Conservation (phyloP, 2,888 invertebrate species). For the Heliconius charithonia region DNA sequence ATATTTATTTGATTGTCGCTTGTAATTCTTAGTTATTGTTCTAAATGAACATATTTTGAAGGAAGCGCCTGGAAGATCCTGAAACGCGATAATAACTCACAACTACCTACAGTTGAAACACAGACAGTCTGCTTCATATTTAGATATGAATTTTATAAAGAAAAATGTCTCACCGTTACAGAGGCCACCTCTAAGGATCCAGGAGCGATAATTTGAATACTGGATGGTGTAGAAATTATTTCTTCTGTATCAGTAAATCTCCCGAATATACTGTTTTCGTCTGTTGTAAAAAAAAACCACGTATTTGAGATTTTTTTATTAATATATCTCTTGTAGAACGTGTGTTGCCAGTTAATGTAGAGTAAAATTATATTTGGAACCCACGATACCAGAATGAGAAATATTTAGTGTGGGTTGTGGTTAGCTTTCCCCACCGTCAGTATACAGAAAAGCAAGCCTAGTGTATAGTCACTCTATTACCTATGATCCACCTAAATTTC, state of each 20-base stretch:
- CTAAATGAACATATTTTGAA: no score
- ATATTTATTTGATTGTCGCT: no score
- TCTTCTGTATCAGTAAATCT: constrained; percentile 65
- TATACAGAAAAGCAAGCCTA: no score
- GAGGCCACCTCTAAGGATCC: constrained; percentile 58
- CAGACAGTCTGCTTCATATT: no score
- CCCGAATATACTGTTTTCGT: constrained; percentile 80
- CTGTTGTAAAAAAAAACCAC: constrained; percentile 53
- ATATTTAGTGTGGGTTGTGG: neutral
- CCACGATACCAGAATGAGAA: neutral
- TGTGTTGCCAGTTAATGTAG: neutral
- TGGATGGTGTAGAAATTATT: constrained; percentile 55
- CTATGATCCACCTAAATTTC: no score
- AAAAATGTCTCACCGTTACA: constrained; percentile 54
- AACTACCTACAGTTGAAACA: no score
- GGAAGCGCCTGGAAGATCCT: no score
- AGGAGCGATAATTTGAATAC: constrained; percentile 49
- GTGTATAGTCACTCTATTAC: no score
- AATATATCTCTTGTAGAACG: neutral
- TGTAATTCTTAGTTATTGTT: no score
- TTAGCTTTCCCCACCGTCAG: no score
- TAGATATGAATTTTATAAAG: neutral
- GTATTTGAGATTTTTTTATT: no score
- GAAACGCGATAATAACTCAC: no score
- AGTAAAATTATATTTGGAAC: neutral